These are phyloP conservation scores for Leucosticte australis DNA, from an alignment of 2,113 vertebrate species.

Conservation along the genomic window DNA sequence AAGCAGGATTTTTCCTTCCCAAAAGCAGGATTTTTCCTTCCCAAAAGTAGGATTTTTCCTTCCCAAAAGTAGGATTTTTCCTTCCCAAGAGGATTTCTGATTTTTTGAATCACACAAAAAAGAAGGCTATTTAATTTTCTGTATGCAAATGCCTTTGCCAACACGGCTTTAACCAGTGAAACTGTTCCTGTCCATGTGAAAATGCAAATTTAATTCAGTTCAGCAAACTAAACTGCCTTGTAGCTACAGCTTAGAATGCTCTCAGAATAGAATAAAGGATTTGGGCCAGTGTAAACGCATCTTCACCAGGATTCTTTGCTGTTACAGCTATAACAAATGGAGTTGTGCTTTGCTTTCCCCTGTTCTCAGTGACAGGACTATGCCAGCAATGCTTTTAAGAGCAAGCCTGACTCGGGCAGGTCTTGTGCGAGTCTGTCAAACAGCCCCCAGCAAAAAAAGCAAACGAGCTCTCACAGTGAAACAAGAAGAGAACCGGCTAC, in stretches of 20 bases:
- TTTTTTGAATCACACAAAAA: background rate
- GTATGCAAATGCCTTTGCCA: background rate
- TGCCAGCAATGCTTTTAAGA: constrained; percentile 59
- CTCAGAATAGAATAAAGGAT: constrained; percentile 2
- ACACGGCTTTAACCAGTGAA: background rate
- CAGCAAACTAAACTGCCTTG: background rate
- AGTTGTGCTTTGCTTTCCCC: background rate
- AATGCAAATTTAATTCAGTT: constrained; percentile 2
- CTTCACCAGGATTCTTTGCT: background rate
- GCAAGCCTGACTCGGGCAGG: constrained; percentile 5
- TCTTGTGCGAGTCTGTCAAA: constrained; percentile 9
- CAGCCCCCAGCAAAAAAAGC: background rate
- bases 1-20: background rate
- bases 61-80: too few relatives aligned
- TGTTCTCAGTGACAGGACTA: background rate
- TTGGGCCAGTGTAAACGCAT: background rate
- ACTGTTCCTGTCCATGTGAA: background rate
- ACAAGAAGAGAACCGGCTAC: background rate
- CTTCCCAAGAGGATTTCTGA: background rate
- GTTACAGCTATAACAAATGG: background rate
- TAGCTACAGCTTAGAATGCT: background rate
- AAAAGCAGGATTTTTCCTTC: background rate
- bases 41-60: too few relatives aligned
- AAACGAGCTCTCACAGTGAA: constrained; percentile 9
- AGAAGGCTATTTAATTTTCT: background rate